Evolutionary conservation across 1,140 invertebrate species (phyloP).

Genomic region (fruit fly (Drosophila melanogaster)): DNA sequence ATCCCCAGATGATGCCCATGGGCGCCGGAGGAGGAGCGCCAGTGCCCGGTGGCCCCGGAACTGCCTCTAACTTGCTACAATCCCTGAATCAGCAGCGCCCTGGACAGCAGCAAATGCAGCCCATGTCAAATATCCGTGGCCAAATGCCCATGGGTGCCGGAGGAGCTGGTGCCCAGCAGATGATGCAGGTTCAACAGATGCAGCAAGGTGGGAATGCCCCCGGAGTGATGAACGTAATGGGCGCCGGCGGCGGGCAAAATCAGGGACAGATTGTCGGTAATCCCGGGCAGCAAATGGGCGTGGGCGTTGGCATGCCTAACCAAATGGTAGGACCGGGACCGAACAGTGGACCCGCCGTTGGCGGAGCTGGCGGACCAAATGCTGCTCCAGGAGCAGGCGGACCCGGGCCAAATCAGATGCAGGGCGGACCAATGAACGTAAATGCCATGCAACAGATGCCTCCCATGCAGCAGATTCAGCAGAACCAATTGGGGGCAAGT

Average conservation of each 20-base stretch:
- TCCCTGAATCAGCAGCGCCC: conserved; percentile 79
- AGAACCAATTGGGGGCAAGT: conserved; percentile 60
- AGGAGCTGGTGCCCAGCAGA: conserved; percentile 58
- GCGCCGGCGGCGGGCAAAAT: conserved; percentile 77
- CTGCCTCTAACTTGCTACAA: conserved; percentile 78
- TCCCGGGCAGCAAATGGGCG: conserved; percentile 85
- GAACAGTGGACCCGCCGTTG: conserved; percentile 73
- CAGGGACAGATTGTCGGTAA: conserved; percentile 83
- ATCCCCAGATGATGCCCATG: conserved; percentile 87
- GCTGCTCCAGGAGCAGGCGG: conserved; percentile 36
- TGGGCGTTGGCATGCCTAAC: conserved; percentile 72
- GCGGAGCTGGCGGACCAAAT: conserved; percentile 45
- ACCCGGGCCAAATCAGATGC: conserved; percentile 60
- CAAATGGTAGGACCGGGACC: conserved; percentile 82
- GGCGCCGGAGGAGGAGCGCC: conserved; percentile 83
- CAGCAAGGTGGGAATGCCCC: conserved; percentile 60
- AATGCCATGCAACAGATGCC: conserved; percentile 67
- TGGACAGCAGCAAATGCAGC: conserved; percentile 79
- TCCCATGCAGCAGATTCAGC: conserved; percentile 63
- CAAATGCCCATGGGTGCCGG: conserved; percentile 68
- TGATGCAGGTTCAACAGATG: conserved; percentile 85
- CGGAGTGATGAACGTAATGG: conserved; percentile 81
- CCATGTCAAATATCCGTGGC: conserved; percentile 75
- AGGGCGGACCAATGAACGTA: conserved; percentile 59
- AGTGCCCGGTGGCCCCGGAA: conserved; percentile 64